phyloP scores from a whole-genome alignment of 2,113 vertebrate species.

The Hystrix brachyura region DNA sequence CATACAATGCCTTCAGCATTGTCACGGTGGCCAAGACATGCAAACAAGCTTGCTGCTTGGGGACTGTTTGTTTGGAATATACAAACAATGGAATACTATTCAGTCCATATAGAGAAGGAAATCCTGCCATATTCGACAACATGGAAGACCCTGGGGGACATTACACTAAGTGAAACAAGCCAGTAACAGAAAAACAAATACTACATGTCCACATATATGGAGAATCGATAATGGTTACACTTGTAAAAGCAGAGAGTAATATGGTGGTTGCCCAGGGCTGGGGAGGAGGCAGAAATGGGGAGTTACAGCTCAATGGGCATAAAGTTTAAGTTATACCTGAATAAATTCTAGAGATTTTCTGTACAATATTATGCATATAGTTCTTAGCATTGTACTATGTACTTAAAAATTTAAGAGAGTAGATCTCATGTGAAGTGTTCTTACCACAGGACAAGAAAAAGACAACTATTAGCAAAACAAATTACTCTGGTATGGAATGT shows the following conservation, averaged over 20 bases:
- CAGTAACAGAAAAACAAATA: neutral
- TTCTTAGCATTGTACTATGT: neutral
- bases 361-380: neutral
- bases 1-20: neutral
- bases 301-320: neutral
- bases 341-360: neutral
- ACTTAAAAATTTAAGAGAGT: neutral
- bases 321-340: neutral
- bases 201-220: neutral
- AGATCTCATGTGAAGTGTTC: neutral
- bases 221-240: neutral
- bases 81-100: neutral
- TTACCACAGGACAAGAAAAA: neutral
- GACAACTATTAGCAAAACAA: neutral
- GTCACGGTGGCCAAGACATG: neutral
- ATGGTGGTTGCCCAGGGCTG: neutral
- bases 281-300: accelerated
- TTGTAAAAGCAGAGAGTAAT: neutral
- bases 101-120: neutral
- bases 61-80: too few species aligned
- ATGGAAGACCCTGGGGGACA: neutral
- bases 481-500: neutral
- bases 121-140: neutral
- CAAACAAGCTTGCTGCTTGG: neutral
- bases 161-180: neutral